Evolutionary conservation across 1,140 invertebrate genomes (phyloP), one percentile per base, ranked within the genome.

Genomic region (Sesamia nonagrioides): DNA sequence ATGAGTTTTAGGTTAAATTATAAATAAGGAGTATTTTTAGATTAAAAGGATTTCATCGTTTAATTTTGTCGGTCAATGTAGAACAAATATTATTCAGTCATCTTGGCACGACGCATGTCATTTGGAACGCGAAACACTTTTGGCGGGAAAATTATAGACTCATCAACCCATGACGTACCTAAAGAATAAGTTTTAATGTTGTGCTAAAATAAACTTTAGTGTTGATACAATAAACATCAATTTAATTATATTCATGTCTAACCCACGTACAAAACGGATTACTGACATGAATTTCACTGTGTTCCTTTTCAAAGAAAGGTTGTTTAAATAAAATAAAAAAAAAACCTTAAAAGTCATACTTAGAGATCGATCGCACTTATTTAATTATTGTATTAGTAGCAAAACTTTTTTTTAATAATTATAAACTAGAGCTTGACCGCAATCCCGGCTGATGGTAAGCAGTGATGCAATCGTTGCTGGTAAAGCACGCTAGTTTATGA

Each of bases 141-240:
- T 89, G 89, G 89, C 90, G 89, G 86, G 81, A 91, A 91, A 91
- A 86, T 89, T 87, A 88, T 86, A 60, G 72, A 74, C 58, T 75
- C 73, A 75, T 75, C 73, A 75, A 42, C 37, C 61, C 48, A 40
- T 74, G 37, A 74, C 72, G 54, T 74, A 54, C 54, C 50, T 33
- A 48, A 45, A 35, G 27, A 35, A 33, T 50, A 15, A 35, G 50
- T 6, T 50, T 50, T 13, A 6, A 13, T 69, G 18, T 15, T 48
- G 13, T 15, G 18, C 66, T 48, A 37, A 72, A 72, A 72, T 52
- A 1, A 40, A 56, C 50, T 15, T n/a, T 40, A 56, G 8, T 9
- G 3, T 0, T 9, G 1, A n/a, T 6, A 4, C 6, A 0, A 6
- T n/a, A 21, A 33, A n/a, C 2, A n/a, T 27, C 21, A 27, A 45